Conservation (phyloP, 2,113 vertebrate species). For the Thalassarche chlororhynchos region DNA sequence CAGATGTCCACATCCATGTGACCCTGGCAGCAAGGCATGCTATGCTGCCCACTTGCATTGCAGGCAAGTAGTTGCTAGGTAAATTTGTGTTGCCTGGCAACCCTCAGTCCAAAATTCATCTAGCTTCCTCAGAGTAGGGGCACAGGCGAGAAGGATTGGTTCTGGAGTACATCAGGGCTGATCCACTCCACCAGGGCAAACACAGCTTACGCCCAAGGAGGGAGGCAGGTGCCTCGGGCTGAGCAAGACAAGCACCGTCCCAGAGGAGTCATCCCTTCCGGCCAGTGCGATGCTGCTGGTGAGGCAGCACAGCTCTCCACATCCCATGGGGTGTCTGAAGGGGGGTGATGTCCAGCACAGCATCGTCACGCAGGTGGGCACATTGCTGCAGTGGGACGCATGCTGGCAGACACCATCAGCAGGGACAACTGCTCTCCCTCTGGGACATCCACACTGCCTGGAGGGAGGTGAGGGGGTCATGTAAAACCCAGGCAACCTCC, state of each 20-base stretch:
- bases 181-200: neutral
- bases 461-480: rapidly evolving
- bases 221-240: neutral
- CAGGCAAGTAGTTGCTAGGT: neutral
- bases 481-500: neutral
- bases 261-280: neutral
- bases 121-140: neutral
- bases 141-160: neutral
- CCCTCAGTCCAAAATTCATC: neutral
- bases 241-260: rapidly evolving
- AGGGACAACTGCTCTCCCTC: rapidly evolving
- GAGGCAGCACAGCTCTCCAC: neutral
- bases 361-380: rapidly evolving
- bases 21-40: neutral
- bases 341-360: rapidly evolving
- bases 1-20: neutral
- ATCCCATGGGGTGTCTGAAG: too few relatives aligned
- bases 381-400: rapidly evolving
- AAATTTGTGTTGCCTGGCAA: neutral
- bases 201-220: rapidly evolving
- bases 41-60: neutral
- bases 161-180: neutral
- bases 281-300: rapidly evolving
- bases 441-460: neutral
- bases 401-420: neutral